Conservation (phyloP, 2,888 invertebrate genomes). For the Andrena bicolor region DNA sequence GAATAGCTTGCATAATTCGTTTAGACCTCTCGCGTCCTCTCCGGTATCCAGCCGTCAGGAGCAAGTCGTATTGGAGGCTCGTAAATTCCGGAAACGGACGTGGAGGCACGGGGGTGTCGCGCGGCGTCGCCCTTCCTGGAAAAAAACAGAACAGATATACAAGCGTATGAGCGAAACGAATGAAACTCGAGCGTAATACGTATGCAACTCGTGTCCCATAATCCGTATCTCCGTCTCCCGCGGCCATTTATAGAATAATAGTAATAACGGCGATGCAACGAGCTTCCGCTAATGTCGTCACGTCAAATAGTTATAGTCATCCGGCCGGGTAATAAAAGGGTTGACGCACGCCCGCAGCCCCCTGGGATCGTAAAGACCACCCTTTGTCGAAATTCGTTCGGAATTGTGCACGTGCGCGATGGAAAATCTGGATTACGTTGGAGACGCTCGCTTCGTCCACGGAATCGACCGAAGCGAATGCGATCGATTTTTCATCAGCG, state of each 20-base stretch:
- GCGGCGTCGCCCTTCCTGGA: not conserved
- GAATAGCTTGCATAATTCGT: conserved; percentile 48
- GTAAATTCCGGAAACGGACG: conserved; percentile 35
- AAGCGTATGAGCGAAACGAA: conserved; percentile 33
- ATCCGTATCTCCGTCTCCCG: conserved; percentile 55
- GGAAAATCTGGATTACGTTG: not conserved
- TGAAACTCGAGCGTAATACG: conserved; percentile 43
- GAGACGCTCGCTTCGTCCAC: not conserved
- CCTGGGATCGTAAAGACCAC: conserved; percentile 72
- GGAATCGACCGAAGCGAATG: not conserved
- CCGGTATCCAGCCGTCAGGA: conserved; percentile 35
- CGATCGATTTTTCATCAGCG: not conserved
- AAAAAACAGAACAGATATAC: not conserved
- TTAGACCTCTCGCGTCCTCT: conserved; percentile 1
- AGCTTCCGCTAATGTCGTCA: conserved; percentile 81
- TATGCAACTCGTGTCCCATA: conserved; percentile 63
- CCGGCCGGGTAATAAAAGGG: conserved; percentile 82
- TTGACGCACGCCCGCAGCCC: conserved; percentile 67
- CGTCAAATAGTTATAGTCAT: conserved; percentile 81
- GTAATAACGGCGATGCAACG: conserved; percentile 77
- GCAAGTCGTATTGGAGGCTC: conserved; percentile 45
- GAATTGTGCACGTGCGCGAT: conserved; percentile 13
- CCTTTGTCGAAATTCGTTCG: conserved; percentile 63
- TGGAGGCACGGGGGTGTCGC: not conserved
- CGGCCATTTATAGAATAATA: conserved; percentile 75